Conservation (phyloP, 2,797 vertebrate genomes). For the Pelochelys cantorii region DNA sequence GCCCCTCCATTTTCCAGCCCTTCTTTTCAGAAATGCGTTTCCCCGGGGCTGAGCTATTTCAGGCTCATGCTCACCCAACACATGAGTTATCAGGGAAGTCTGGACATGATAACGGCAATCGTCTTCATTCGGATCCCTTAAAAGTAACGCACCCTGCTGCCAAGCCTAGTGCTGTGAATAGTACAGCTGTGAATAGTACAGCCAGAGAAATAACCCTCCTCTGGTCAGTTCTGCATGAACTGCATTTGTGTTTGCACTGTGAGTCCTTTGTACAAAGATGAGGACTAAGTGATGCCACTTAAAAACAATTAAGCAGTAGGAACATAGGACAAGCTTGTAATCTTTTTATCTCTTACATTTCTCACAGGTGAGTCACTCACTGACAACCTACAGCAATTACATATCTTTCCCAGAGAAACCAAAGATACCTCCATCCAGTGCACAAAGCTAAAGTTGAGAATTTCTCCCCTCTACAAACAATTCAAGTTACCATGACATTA, state of each 20-base stretch:
- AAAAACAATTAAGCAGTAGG: neutral
- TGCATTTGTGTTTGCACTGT: neutral
- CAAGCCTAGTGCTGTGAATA: neutral
- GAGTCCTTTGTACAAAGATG: neutral
- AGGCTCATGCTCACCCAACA: neutral
- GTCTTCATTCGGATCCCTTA: neutral
- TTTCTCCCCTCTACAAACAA: neutral
- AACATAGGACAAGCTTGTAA: accelerated
- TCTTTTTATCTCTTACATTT: neutral
- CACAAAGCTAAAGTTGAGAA: neutral
- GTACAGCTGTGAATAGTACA: neutral
- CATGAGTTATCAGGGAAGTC: neutral
- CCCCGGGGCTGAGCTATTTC: neutral
- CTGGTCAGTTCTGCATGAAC: neutral
- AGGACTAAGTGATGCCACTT: neutral
- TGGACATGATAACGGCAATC: neutral
- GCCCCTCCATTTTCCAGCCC: neutral
- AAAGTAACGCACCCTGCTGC: neutral
- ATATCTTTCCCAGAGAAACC: neutral
- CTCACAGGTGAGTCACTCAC: neutral
- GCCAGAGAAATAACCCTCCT: neutral
- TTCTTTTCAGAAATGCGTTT: neutral
- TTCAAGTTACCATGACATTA: neutral
- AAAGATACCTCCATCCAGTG: neutral
- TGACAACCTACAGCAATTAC: neutral